These are phyloP conservation scores for Chionomys nivalis DNA, from an alignment of 2,113 vertebrate species.

Conservation along the genomic window DNA sequence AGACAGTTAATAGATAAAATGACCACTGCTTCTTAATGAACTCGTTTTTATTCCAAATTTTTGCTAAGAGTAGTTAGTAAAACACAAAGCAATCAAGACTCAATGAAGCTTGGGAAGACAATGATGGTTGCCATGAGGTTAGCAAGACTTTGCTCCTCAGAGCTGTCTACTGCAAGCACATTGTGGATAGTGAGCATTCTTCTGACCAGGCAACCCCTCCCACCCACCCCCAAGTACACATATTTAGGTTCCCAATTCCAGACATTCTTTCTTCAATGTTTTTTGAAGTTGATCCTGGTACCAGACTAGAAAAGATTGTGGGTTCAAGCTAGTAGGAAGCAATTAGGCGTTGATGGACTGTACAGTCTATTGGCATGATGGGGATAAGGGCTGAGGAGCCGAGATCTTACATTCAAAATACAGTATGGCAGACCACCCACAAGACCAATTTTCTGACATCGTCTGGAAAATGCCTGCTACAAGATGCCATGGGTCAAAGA, in stretches of 20 bases:
- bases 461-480: slow-evolving; percentile 63
- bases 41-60: background rate
- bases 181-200: slow-evolving; percentile 31
- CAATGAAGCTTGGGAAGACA: background rate
- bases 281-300: slow-evolving; percentile 77
- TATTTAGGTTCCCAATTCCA: slow-evolving; percentile 74
- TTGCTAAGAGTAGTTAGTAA: slow-evolving; percentile 20
- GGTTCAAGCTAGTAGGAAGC: slow-evolving; percentile 75
- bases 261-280: slow-evolving; percentile 73
- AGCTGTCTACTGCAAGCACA: slow-evolving; percentile 30
- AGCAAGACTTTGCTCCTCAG: background rate
- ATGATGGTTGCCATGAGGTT: background rate
- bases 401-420: slow-evolving; percentile 63
- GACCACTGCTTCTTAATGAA: slow-evolving; percentile 1
- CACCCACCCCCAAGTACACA: slow-evolving; percentile 49
- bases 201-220: slow-evolving; percentile 51
- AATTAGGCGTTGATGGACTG: slow-evolving; percentile 79
- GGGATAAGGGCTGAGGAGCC: slow-evolving; percentile 46
- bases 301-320: slow-evolving; percentile 73
- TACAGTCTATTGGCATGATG: slow-evolving; percentile 77
- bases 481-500: slow-evolving; percentile 51
- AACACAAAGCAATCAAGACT: background rate
- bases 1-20: background rate
- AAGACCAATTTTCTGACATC: slow-evolving; percentile 35
- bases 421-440: slow-evolving; percentile 77